Conservation (phyloP, 1,140 invertebrate genomes). For the Polypedilum vanderplanki region DNA sequence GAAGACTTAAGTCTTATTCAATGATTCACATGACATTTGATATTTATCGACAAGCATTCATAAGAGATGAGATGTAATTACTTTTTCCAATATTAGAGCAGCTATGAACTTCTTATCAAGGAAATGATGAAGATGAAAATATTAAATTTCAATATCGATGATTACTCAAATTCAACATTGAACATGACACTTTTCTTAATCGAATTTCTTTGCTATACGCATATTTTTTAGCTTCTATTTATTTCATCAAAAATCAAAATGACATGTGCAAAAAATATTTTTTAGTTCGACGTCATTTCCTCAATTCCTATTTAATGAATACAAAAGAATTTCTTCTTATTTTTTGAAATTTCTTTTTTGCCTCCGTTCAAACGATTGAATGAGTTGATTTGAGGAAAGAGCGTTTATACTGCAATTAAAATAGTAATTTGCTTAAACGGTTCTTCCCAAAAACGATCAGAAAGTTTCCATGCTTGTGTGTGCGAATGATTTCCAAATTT, state of each 20-base stretch:
- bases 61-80: neutral
- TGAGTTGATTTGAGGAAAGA: no score
- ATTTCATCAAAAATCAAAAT: no score
- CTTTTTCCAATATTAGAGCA: neutral
- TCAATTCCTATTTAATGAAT: neutral
- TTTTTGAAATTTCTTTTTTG: neutral
- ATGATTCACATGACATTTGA: conserved; percentile 1
- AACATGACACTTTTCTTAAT: no score
- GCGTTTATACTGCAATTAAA: neutral
- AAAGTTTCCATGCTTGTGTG: no score
- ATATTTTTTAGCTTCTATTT: no score
- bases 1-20: neutral
- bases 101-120: neutral
- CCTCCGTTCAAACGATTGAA: no score
- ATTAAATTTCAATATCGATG: neutral
- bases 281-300: conserved; percentile 4
- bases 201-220: no score
- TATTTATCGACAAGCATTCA: neutral
- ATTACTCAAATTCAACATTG: no score
- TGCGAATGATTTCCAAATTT: neutral
- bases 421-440: neutral
- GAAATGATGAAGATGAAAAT: neutral
- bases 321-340: neutral
- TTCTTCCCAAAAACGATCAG: neutral
- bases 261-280: no score